These are phyloP conservation scores for Serinus canaria DNA, from an alignment of 2,113 vertebrate species.

Conservation along the genomic window DNA sequence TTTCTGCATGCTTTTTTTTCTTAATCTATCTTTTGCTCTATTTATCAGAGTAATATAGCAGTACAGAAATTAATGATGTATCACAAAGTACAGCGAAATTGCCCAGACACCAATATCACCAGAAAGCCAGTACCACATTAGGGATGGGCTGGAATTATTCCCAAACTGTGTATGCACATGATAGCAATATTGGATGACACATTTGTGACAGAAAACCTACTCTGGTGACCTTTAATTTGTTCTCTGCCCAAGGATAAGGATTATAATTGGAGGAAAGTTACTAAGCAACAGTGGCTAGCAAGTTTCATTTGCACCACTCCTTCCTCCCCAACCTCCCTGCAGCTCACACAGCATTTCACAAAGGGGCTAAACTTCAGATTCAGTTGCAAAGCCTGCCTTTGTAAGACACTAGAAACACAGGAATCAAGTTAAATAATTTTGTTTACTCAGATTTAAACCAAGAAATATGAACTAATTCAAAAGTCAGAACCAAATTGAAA, in stretches of 20 bases:
- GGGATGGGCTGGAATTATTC: background rate
- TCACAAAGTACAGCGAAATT: background rate
- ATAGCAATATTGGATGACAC: background rate
- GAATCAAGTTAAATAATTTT: background rate
- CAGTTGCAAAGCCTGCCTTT: conserved; percentile 17
- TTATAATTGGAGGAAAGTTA: conserved; percentile 35
- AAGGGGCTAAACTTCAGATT: conserved; percentile 10
- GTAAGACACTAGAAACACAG: conserved; percentile 45
- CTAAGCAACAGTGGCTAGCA: conserved; percentile 31
- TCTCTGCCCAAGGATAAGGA: conserved; percentile 26
- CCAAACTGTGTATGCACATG: background rate
- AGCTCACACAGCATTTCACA: conserved; percentile 29
- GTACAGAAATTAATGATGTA: background rate
- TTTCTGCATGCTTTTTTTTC: background rate
- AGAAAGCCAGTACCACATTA: background rate
- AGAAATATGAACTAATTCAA: conserved; percentile 40
- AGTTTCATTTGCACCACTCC: conserved; percentile 34
- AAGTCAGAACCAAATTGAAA: conserved; percentile 25
- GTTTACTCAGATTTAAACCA: conserved; percentile 54
- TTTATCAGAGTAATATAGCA: background rate
- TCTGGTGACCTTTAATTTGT: conserved; percentile 29
- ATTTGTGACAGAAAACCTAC: conserved; percentile 17
- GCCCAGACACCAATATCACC: background rate
- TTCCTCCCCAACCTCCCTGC: conserved; percentile 6
- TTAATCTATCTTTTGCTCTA: background rate